A percentile compares a stretch with the other conserved stretches of the same genome.
phyloP scores from a whole-genome alignment of 2,113 vertebrate species.

The Varanus komodoensis region DNA sequence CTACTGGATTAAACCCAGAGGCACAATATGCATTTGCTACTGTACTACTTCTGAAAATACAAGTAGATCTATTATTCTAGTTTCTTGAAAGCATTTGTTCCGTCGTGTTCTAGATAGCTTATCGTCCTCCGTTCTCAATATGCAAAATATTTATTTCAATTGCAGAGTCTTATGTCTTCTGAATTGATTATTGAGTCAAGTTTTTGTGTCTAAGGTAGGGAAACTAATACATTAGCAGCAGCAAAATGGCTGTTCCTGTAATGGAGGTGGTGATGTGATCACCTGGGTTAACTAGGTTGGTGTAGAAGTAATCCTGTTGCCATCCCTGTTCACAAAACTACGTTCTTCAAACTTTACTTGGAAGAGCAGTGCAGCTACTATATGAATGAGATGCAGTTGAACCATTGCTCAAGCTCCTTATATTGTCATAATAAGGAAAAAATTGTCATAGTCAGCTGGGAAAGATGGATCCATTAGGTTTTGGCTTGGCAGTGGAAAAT shows the following conservation, averaged over 20 bases:
- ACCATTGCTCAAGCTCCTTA: background rate
- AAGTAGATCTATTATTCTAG: background rate
- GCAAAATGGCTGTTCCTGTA: background rate
- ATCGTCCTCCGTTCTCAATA: background rate
- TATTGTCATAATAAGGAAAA: background rate
- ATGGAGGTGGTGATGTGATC: background rate
- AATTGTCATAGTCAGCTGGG: background rate
- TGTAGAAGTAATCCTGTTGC: background rate
- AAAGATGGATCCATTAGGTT: background rate
- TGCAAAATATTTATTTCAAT: constrained; percentile 3
- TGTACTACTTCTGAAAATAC: background rate
- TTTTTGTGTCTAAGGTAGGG: background rate
- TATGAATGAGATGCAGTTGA: background rate
- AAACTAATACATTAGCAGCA: background rate
- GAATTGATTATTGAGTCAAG: background rate
- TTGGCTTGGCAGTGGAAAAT: background rate
- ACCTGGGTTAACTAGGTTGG: background rate
- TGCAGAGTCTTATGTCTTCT: constrained; percentile 2
- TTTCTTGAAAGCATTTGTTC: background rate
- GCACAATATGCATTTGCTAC: constrained; percentile 2
- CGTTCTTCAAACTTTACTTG: background rate
- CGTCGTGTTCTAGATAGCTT: background rate
- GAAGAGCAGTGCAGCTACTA: background rate
- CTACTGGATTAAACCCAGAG: constrained; percentile 3
- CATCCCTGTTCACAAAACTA: background rate